Evolutionary conservation across 2,888 invertebrate genomes (phyloP), one percentile per base, ranked within the genome.

Genomic region (Fragum sueziense): DNA sequence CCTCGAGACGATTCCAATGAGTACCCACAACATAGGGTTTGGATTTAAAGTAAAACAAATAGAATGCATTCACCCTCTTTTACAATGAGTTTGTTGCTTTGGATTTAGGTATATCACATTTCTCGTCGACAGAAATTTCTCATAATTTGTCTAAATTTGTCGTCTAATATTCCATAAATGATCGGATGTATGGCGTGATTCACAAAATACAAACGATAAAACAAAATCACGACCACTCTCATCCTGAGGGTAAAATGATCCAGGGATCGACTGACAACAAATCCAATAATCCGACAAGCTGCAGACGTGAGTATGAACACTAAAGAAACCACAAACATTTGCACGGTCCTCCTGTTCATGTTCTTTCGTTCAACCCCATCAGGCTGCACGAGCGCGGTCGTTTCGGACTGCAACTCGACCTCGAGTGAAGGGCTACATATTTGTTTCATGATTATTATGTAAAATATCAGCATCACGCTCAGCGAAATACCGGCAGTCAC

Each of bases 161-260:
- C 20, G 20, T 62, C 62, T n/a, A 33, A 33, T 20, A 33, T 11
- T 17, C 62, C 62, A n/a, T 33, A 62, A 3, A 62, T 33, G 20
- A 62, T 17, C 14, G 62, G 62, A n/a, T 62, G 33, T 9, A 62
- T 6, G 2, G n/a, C 62, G 34, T 62, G 62, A 14, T 62, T 62
- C 1, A 62, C n/a, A n/a, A 62, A 62, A 33, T 62, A 62, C 3
- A 33, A 7, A 62, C 62, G 62, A 1, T 20, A 62, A n/a, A 62
- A 62, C 2, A 62, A 62, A 17, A 7, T 29, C 1, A 62, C 4
- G 7, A 61, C 14, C 31, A 61, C 61, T 2, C 22, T 31, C 17
- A 17, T 31, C 14, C 34, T 33, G n/a, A 33, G 9, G 17, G 14
- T 62, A 14, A 62, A 62, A 20, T 0, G 4, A 25, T 27, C 20